Conservation (phyloP, 1,140 invertebrate species). For the Pentalonia nigronervosa region DNA sequence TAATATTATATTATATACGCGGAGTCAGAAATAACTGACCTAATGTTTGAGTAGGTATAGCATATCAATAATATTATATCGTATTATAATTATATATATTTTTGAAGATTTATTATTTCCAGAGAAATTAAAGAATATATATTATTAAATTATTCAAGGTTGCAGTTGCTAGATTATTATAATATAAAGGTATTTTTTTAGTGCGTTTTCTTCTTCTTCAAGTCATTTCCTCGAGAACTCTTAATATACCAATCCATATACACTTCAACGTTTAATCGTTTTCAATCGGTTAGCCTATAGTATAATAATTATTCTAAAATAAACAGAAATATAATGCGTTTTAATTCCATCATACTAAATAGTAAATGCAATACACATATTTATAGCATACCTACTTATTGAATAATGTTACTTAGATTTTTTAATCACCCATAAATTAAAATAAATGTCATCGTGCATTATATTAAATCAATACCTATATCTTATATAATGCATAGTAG, state of each 20-base stretch:
- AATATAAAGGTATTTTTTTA: neutral
- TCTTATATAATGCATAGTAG: neutral
- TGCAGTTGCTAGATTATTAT: neutral
- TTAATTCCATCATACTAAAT: neutral
- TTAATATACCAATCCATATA: neutral
- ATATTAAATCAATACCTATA: neutral
- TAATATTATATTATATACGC: too few relatives aligned
- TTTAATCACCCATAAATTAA: neutral
- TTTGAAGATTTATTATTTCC: neutral
- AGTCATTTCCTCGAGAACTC: neutral
- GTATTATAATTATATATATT: too few relatives aligned
- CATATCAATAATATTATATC: neutral
- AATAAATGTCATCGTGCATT: neutral
- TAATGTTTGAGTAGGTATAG: neutral
- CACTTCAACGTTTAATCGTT: neutral
- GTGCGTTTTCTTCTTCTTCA: neutral
- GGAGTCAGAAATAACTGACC: neutral
- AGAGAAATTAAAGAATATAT: neutral
- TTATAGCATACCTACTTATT: too few relatives aligned
- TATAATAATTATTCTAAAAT: neutral
- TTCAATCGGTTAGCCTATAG: neutral
- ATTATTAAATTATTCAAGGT: neutral
- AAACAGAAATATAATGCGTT: neutral
- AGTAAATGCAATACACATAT: neutral
- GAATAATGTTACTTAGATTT: too few relatives aligned